Conservation (phyloP, 2,113 vertebrate genomes). For the Chaetorhynchus papuensis region DNA sequence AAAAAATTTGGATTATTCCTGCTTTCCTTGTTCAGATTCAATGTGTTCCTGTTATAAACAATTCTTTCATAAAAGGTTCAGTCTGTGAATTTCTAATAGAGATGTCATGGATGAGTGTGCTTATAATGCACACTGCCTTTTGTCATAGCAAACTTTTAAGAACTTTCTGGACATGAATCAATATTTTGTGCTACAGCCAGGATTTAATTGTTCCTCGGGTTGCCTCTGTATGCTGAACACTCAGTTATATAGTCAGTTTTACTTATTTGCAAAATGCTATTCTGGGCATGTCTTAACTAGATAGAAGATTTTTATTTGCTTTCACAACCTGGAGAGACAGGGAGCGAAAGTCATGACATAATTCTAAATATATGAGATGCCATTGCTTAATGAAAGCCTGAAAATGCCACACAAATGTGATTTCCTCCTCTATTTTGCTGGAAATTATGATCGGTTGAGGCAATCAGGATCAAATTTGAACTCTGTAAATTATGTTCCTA, state of each 20-base stretch:
- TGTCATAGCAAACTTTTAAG: not conserved
- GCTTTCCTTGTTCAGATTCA: not conserved
- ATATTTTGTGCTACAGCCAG: not conserved
- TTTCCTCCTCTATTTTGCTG: conserved; percentile 41
- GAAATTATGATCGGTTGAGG: conserved; percentile 21
- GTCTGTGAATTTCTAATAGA: not conserved
- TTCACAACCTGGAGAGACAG: conserved; percentile 22
- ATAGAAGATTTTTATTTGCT: conserved; percentile 35
- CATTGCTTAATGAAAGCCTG: conserved; percentile 67
- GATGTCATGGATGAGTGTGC: not conserved
- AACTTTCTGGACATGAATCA: not conserved
- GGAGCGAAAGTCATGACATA: conserved; percentile 43
- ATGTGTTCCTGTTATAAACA: fast-evolving
- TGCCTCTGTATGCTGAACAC: not conserved
- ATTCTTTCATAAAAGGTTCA: not conserved
- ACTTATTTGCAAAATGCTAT: conserved; percentile 32
- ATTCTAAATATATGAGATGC: conserved; percentile 67
- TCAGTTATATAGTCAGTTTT: not conserved
- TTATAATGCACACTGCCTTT: not conserved
- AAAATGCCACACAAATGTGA: conserved; percentile 56
- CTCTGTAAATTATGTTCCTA: not conserved
- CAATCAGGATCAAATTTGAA: conserved; percentile 53
- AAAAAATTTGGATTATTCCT: not conserved
- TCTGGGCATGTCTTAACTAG: conserved; percentile 28
- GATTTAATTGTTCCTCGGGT: not conserved